Conservation (phyloP, 2,888 invertebrate genomes). For the Omphaloscelis lunosa region DNA sequence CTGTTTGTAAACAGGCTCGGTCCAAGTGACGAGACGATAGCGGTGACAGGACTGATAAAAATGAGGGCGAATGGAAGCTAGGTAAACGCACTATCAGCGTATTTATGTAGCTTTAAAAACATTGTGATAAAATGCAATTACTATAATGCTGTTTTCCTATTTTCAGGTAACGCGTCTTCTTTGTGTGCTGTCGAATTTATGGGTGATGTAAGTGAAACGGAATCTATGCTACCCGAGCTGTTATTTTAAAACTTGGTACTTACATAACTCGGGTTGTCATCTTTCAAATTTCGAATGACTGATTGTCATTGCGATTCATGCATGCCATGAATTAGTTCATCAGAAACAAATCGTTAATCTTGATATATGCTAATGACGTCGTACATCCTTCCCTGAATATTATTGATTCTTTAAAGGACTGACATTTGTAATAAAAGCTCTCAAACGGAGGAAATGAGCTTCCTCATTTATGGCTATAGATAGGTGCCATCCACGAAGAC, state of each 20-base stretch:
- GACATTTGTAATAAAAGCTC: neutral
- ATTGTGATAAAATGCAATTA: constrained; percentile 47
- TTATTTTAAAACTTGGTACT: neutral
- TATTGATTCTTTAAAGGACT: neutral
- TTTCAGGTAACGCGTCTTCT: constrained; percentile 47
- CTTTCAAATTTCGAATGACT: neutral
- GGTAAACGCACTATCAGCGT: constrained; percentile 46
- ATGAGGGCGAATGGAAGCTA: constrained; percentile 45
- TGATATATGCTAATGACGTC: neutral
- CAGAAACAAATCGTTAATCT: neutral
- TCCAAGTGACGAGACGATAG: constrained; percentile 68
- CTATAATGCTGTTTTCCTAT: constrained; percentile 31
- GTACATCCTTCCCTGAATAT: neutral
- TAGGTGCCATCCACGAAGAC: too few species aligned
- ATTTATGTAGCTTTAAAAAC: constrained; percentile 48
- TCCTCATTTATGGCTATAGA: neutral
- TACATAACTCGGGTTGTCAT: neutral
- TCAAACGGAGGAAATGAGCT: neutral
- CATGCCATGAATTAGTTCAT: neutral
- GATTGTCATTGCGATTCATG: neutral
- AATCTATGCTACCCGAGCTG: neutral
- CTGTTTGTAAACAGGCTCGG: constrained; percentile 81
- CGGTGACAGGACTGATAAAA: constrained; percentile 46
- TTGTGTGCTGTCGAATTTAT: constrained; percentile 6
- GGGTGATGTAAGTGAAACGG: constrained; percentile 15